Conservation (phyloP, 2,797 vertebrate species). For the Macrochelys suwanniensis region DNA sequence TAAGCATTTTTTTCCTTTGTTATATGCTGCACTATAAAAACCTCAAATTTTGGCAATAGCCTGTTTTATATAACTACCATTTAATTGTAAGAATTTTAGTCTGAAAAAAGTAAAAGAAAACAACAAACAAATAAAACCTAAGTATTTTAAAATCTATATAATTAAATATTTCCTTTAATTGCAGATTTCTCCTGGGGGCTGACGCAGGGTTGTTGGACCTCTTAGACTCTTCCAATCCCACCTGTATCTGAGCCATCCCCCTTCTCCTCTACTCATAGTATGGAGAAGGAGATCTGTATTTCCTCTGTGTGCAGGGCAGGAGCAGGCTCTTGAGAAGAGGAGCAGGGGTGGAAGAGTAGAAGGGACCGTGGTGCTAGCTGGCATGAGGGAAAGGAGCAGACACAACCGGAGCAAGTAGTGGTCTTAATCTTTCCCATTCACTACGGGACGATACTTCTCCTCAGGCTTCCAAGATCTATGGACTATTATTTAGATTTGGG, state of each 20-base stretch:
- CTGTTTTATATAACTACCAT: neutral
- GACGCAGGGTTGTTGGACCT: neutral
- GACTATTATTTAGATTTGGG: neutral
- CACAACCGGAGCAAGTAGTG: neutral
- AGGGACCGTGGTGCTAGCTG: neutral
- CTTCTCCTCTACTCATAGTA: neutral
- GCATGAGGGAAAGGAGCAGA: neutral
- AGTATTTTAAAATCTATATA: neutral
- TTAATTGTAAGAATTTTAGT: too few species aligned
- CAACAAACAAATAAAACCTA: neutral
- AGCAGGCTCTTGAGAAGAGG: neutral
- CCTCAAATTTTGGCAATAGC: neutral
- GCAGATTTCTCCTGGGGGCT: too few species aligned
- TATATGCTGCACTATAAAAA: neutral
- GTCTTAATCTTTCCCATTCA: neutral
- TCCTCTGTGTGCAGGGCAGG: neutral
- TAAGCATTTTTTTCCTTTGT: neutral
- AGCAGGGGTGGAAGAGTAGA: neutral
- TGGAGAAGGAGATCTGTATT: neutral
- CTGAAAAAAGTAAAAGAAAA: too few species aligned
- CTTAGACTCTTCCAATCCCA: neutral
- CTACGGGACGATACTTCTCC: neutral
- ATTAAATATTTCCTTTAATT: too few species aligned
- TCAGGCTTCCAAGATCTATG: neutral
- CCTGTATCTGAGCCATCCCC: neutral